Percentiles rank a stretch among this genome's conserved stretches.
These are phyloP conservation scores for Apodemia zela DNA, from an alignment of 2,888 invertebrate species.

Conservation along the genomic window DNA sequence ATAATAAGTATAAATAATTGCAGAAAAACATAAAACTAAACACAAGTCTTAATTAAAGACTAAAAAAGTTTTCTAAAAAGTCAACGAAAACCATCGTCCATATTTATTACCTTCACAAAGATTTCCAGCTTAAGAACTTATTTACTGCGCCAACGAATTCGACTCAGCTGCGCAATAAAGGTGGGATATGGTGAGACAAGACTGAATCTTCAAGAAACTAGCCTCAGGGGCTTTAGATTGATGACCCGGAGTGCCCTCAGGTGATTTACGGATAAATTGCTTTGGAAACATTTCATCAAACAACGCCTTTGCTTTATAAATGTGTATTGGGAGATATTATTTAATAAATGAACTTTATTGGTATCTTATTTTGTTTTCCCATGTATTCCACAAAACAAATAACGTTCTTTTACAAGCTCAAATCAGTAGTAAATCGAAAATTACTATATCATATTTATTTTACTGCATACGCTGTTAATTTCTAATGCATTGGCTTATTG, in stretches of 20 bases:
- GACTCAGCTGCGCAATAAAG: slow-evolving; percentile 50
- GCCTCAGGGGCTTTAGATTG: slow-evolving; percentile 61
- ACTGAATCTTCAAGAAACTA: slow-evolving; percentile 48
- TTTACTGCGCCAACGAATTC: slow-evolving; percentile 35
- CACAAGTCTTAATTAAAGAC: too few relatives aligned
- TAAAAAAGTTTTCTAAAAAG: neutral
- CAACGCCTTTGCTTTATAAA: slow-evolving; percentile 23
- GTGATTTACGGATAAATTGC: slow-evolving; percentile 47
- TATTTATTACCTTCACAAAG: slow-evolving; percentile 24
- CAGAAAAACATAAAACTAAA: too few relatives aligned
- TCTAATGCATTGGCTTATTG: too few relatives aligned
- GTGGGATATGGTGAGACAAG: slow-evolving; percentile 41
- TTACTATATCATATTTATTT: neutral
- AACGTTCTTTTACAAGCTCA: too few relatives aligned
- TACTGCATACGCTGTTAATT: neutral
- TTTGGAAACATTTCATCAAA: slow-evolving; percentile 34
- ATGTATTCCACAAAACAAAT: too few relatives aligned
- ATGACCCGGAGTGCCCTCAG: slow-evolving; percentile 60
- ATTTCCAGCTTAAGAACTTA: slow-evolving; percentile 25
- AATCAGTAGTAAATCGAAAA: neutral
- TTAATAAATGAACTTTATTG: slow-evolving; percentile 19
- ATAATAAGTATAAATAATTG: too few relatives aligned
- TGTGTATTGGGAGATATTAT: slow-evolving; percentile 21
- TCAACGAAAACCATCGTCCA: slow-evolving; percentile 12
- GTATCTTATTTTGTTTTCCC: slow-evolving; percentile 14